phyloP scores from a whole-genome alignment of 2,797 vertebrate species.

The Onychomys torridus region DNA sequence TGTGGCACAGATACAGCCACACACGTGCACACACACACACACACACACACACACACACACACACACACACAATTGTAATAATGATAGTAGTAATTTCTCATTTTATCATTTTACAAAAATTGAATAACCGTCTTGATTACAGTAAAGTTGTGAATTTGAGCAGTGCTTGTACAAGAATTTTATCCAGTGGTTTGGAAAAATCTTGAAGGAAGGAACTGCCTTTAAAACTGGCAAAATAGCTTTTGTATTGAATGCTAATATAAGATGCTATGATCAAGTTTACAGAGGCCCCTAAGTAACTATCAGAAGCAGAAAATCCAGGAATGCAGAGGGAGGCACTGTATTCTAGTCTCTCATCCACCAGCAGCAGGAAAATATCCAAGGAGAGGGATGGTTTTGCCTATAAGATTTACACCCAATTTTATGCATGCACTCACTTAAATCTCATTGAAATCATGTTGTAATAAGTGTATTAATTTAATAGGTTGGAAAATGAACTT shows the following conservation, averaged over 20 bases:
- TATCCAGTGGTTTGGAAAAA: background rate
- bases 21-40: background rate
- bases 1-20: background rate
- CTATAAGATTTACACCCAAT: background rate
- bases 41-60: background rate
- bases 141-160: conserved; percentile 5
- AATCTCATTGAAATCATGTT: background rate
- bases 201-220: background rate
- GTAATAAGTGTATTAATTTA: background rate
- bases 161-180: background rate
- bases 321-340: background rate
- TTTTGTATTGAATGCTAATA: background rate
- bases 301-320: background rate
- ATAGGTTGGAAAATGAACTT: background rate
- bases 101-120: background rate
- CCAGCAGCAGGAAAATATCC: background rate
- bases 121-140: background rate
- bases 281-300: background rate
- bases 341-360: background rate
- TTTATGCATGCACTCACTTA: background rate
- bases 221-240: background rate
- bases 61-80: background rate
- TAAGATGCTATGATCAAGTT: background rate
- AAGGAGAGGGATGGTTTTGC: background rate
- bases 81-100: background rate